Conservation (phyloP, 2,113 vertebrate species). For the Labrus mixtus region DNA sequence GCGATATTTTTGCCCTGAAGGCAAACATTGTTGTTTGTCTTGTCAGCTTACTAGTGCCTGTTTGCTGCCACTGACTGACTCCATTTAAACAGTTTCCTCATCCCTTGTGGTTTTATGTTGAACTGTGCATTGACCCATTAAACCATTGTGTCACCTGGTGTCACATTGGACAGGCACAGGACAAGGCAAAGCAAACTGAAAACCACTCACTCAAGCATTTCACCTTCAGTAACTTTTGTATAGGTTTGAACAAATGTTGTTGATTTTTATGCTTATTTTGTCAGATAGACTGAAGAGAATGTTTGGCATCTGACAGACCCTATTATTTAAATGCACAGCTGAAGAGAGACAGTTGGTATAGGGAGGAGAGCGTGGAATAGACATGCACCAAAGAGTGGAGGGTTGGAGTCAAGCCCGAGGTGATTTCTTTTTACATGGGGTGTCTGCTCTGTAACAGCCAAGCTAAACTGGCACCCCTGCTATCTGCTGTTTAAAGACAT, state of each 20-base stretch:
- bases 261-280: background rate
- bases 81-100: background rate
- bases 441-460: background rate
- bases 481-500: background rate
- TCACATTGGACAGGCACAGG: background rate
- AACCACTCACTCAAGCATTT: background rate
- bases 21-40: background rate
- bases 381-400: background rate
- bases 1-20: background rate
- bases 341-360: too few species aligned
- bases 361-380: background rate
- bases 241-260: background rate
- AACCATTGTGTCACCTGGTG: background rate
- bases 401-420: background rate
- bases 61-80: background rate
- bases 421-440: background rate
- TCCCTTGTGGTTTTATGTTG: background rate
- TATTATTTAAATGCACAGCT: too few species aligned
- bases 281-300: background rate
- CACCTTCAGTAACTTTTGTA: background rate
- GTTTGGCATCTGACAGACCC: background rate
- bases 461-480: background rate
- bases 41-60: background rate
- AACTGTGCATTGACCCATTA: too few species aligned
- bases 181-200: background rate